Conservation (phyloP, 1,140 invertebrate genomes). For the Dysdera silvatica region DNA sequence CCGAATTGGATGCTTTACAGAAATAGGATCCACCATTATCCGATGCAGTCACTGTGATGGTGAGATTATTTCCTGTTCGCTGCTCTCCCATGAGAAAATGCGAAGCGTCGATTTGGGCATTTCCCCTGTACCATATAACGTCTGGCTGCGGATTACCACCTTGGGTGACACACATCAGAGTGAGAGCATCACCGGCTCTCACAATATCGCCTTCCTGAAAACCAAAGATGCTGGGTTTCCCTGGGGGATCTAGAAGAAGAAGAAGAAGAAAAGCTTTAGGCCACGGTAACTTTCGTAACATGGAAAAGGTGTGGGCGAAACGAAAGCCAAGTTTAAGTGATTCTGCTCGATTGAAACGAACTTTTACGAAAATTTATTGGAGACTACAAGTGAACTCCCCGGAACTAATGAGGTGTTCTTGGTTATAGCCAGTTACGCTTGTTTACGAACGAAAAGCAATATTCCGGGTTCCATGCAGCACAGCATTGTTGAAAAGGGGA, state of each 20-base stretch:
- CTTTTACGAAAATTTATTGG: too few relatives aligned
- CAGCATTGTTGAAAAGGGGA: too few relatives aligned
- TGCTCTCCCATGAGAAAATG: constrained; percentile 51
- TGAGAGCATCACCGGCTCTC: constrained; percentile 72
- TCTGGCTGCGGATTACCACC: constrained; percentile 74
- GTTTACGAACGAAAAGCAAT: too few relatives aligned
- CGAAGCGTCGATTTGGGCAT: constrained; percentile 48
- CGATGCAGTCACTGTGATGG: constrained; percentile 73
- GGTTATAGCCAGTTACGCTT: too few relatives aligned
- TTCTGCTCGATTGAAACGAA: too few relatives aligned
- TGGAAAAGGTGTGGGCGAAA: too few relatives aligned
- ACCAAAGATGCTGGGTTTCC: constrained; percentile 76
- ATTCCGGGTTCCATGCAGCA: too few relatives aligned
- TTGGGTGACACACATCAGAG: constrained; percentile 78
- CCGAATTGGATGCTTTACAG: constrained; percentile 83
- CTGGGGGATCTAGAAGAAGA: constrained; percentile 74
- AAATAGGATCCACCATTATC: constrained; percentile 87
- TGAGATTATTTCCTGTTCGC: constrained; percentile 61
- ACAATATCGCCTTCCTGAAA: constrained; percentile 70
- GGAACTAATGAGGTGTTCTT: too few relatives aligned
- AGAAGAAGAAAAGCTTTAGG: background rate
- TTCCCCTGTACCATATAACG: constrained; percentile 35
- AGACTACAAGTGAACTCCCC: too few relatives aligned
- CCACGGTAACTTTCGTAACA: too few relatives aligned
- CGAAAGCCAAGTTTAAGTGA: too few relatives aligned